These are phyloP conservation scores for Hipposideros larvatus DNA, from an alignment of 2,797 vertebrate genomes.

Conservation along the genomic window DNA sequence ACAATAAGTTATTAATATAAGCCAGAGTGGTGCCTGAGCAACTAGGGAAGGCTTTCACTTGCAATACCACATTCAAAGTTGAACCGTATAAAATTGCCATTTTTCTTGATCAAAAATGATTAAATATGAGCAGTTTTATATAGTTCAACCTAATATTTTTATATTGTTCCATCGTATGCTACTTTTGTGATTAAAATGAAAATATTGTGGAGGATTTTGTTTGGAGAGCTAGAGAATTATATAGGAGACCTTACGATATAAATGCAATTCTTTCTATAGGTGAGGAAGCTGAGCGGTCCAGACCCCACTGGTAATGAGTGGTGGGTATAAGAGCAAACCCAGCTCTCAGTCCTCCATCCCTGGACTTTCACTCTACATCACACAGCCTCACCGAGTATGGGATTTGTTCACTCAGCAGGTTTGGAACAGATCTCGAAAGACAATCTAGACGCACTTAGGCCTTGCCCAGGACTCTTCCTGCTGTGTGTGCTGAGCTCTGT, in stretches of 20 bases:
- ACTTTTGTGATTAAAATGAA: constrained; percentile 54
- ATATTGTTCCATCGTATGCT: constrained; percentile 19
- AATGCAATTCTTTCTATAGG: background rate
- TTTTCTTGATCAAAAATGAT: background rate
- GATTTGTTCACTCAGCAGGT: background rate
- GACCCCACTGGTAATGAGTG: background rate
- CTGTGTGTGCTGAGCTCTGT: background rate
- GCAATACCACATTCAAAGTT: background rate
- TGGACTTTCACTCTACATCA: rapidly evolving
- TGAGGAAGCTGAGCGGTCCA: constrained; percentile 36
- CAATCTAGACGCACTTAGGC: background rate
- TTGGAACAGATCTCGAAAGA: background rate
- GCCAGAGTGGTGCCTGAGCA: background rate
- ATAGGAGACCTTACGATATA: background rate
- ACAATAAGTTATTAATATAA: constrained; percentile 66
- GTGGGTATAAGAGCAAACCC: background rate
- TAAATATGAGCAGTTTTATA: background rate
- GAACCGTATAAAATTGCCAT: background rate
- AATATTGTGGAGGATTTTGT: background rate
- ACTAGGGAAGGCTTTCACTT: background rate
- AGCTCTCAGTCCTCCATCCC: background rate
- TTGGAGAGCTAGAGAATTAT: constrained; percentile 10
- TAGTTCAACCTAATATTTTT: constrained; percentile 14
- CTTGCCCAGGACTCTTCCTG: background rate
- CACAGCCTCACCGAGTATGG: background rate